These are phyloP conservation scores for Lycodopsis pacificus DNA, from an alignment of 2,797 vertebrate genomes.

Conservation along the genomic window DNA sequence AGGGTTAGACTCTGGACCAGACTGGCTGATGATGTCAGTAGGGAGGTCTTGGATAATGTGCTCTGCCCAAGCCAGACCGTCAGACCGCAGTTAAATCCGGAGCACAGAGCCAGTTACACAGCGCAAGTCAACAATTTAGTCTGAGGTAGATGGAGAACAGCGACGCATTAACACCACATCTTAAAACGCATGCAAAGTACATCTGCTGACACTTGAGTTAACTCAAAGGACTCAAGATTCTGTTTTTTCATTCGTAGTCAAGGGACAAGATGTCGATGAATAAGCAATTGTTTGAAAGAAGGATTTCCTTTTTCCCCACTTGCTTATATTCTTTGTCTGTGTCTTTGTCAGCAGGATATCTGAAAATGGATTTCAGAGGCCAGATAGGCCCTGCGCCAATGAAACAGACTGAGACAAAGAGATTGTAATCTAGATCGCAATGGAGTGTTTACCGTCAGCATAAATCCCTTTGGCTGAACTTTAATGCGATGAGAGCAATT, in stretches of 20 bases:
- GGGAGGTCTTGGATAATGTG: slow-evolving; percentile 42
- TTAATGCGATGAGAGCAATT: not conserved
- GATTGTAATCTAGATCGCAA: not conserved
- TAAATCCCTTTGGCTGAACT: not conserved
- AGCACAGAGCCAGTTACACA: slow-evolving; percentile 28
- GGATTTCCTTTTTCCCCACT: not conserved
- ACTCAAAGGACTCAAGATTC: not conserved
- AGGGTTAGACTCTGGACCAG: slow-evolving; percentile 31
- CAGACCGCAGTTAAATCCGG: slow-evolving; percentile 51
- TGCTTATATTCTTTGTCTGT: slow-evolving; percentile 18
- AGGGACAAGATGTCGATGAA: slow-evolving; percentile 3
- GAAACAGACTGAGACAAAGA: slow-evolving; percentile 2
- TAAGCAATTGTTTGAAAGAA: slow-evolving; percentile 5
- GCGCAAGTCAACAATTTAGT: slow-evolving; percentile 36
- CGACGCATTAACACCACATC: not conserved
- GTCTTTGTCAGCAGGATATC: slow-evolving; percentile 35
- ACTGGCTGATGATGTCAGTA: slow-evolving; percentile 50
- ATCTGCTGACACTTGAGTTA: not conserved
- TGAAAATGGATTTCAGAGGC: slow-evolving; percentile 28
- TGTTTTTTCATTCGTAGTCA: too few relatives aligned
- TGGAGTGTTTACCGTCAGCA: not conserved
- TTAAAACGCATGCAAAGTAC: not conserved
- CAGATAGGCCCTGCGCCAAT: not conserved
- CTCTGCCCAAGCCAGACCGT: slow-evolving; percentile 38
- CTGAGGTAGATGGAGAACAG: slow-evolving; percentile 14